Evolutionary conservation across 2,888 invertebrate genomes (phyloP).

Genomic region (Galerucella pusilla): DNA sequence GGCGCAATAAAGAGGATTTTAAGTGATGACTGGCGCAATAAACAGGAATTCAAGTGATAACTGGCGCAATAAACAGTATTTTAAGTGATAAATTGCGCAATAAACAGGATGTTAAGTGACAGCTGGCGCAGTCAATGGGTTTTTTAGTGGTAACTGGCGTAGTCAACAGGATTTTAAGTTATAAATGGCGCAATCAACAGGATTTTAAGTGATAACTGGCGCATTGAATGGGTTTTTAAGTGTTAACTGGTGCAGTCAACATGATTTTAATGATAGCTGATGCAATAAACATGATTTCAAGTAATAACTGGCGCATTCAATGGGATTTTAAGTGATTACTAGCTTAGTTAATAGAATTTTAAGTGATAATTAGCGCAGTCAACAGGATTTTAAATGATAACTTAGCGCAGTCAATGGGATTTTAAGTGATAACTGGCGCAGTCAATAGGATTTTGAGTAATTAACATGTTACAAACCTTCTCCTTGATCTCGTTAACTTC

Average conservation of each 20-base stretch:
- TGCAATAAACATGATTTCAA: constrained; percentile 12
- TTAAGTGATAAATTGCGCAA: too few relatives aligned
- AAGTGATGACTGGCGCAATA: too few relatives aligned
- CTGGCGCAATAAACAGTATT: too few relatives aligned
- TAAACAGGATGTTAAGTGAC: too few relatives aligned
- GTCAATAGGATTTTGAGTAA: constrained; percentile 16
- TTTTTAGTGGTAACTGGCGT: not conserved
- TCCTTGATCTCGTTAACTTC: constrained; percentile 68
- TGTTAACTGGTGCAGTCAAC: not conserved
- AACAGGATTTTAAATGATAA: not conserved
- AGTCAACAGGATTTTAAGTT: not conserved
- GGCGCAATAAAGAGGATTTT: too few relatives aligned
- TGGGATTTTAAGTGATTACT: not conserved
- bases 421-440: not conserved
- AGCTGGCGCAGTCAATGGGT: not conserved
- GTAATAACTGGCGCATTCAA: not conserved
- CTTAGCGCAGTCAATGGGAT: not conserved
- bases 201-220: not conserved
- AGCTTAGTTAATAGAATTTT: not conserved
- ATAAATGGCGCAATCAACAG: not conserved
- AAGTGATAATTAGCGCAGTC: not conserved
- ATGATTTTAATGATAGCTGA: constrained; percentile 29
- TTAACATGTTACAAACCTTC: constrained; percentile 26
- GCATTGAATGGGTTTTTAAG: not conserved
- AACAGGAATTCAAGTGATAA: too few relatives aligned